These are phyloP conservation scores for Nemopilema nomurai DNA, from an alignment of 30 jellyfish, hydroid and myxozoan genomes.

Conservation along the genomic window DNA sequence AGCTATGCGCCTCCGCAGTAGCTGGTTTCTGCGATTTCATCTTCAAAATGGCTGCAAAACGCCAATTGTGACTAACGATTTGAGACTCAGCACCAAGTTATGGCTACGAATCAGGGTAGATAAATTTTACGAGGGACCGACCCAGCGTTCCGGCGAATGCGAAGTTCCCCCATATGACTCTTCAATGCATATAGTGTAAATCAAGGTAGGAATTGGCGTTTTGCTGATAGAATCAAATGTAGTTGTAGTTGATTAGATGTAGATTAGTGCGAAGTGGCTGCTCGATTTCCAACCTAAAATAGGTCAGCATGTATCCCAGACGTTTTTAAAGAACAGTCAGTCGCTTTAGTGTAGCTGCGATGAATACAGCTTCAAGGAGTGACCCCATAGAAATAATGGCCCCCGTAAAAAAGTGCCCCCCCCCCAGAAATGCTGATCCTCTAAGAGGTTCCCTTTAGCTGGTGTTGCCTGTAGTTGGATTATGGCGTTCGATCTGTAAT, in stretches of 20 bases:
- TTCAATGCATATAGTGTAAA: background rate
- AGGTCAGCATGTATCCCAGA: too few species aligned
- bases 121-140: background rate
- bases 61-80: background rate
- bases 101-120: background rate
- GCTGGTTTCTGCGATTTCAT: background rate
- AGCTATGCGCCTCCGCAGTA: background rate
- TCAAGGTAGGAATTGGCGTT: background rate
- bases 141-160: background rate
- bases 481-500: too few species aligned
- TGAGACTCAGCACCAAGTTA: background rate
- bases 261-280: too few species aligned
- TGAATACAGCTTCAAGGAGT: too few species aligned
- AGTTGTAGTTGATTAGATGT: background rate
- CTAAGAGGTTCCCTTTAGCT: too few species aligned
- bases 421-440: too few species aligned
- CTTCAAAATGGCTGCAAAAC: background rate
- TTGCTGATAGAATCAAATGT: background rate
- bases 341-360: too few species aligned
- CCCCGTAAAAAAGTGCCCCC: too few species aligned
- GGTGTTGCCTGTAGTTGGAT: too few species aligned
- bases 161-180: background rate
- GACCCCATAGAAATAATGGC: too few species aligned
- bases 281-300: too few species aligned
- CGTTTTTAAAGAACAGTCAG: too few species aligned